These are phyloP conservation scores for Brachionichthys hirsutus DNA, from an alignment of 2,113 vertebrate species.

Conservation along the genomic window DNA sequence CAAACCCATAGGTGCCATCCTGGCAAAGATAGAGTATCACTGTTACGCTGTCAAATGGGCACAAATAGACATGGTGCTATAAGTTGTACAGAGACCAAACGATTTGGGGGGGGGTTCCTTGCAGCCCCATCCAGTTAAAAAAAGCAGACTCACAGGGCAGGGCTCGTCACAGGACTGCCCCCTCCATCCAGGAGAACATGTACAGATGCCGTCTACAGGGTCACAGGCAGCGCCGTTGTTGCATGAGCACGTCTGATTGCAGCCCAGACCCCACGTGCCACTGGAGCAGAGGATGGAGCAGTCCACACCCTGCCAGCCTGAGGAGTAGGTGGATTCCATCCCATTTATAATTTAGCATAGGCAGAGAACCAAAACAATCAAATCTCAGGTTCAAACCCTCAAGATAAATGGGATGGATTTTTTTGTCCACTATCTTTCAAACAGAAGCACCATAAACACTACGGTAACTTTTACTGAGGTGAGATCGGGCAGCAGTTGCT, in stretches of 20 bases:
- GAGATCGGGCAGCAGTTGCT: no score
- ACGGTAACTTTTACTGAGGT: no score
- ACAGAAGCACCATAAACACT: no score
- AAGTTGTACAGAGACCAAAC: neutral
- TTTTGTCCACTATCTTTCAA: no score
- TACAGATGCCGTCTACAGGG: constrained; percentile 85
- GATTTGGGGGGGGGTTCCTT: neutral
- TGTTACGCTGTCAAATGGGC: constrained; percentile 11
- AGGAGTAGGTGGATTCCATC: neutral
- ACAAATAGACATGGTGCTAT: neutral
- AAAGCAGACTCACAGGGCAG: constrained; percentile 85
- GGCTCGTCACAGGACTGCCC: constrained; percentile 85
- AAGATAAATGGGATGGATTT: neutral
- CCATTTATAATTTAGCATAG: neutral
- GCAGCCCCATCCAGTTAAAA: neutral
- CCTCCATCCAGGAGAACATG: constrained; percentile 90
- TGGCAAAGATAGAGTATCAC: constrained; percentile 53
- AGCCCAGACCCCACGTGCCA: constrained; percentile 90
- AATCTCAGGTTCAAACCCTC: no score
- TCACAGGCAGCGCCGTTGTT: constrained; percentile 88
- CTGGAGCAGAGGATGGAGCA: constrained; percentile 90
- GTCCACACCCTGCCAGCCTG: constrained; percentile 95
- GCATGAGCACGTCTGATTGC: constrained; percentile 88
- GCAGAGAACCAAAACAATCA: neutral
- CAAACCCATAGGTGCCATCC: constrained; percentile 92